Percentiles rank a stretch among this genome's conserved stretches.
These are phyloP conservation scores for Neopelma chrysocephalum DNA, from an alignment of 2,797 vertebrate genomes.

Conservation along the genomic window DNA sequence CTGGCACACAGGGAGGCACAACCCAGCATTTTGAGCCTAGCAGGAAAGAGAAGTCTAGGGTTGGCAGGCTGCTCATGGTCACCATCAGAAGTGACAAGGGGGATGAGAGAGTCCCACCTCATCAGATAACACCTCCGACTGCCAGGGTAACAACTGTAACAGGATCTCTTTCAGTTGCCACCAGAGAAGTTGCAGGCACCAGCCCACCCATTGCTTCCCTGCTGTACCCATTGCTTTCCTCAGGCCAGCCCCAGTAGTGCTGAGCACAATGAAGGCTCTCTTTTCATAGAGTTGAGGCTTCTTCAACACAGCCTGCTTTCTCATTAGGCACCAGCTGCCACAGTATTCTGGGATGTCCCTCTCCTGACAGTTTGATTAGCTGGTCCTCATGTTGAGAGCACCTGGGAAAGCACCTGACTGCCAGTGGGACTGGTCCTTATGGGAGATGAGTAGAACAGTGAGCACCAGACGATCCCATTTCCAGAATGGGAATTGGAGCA, in stretches of 20 bases:
- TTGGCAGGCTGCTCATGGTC: background rate
- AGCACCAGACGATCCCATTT: background rate
- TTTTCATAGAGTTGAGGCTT: background rate
- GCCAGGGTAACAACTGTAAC: fast-evolving
- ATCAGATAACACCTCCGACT: background rate
- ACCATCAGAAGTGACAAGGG: background rate
- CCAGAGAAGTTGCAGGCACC: background rate
- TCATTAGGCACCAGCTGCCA: background rate
- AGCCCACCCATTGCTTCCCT: background rate
- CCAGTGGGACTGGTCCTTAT: background rate
- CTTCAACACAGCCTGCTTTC: background rate
- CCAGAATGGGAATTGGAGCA: background rate
- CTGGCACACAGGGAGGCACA: background rate
- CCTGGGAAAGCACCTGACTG: background rate
- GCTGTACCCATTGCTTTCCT: fast-evolving
- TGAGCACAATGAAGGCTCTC: background rate
- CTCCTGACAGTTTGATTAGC: background rate
- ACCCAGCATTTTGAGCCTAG: background rate
- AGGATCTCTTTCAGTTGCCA: background rate
- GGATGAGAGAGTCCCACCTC: background rate
- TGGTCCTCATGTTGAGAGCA: background rate
- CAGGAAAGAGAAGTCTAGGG: background rate
- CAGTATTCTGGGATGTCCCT: background rate
- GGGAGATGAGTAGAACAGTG: background rate
- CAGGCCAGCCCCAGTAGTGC: background rate